Conservation (phyloP, 2,888 invertebrate genomes). For the Zaprionus obscuricornis region DNA sequence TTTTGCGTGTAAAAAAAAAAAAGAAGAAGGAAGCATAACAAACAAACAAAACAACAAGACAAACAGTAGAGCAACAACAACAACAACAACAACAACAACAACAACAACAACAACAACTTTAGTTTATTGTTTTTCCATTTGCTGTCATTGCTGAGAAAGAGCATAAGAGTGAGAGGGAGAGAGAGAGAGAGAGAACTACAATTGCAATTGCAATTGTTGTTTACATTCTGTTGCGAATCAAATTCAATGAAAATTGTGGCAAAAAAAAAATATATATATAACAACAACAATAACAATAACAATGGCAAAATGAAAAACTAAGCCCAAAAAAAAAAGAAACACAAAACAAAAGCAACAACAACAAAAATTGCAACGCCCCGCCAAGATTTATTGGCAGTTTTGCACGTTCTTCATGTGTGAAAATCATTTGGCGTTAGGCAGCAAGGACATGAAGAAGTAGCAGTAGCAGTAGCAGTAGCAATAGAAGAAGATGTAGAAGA, state of each 20-base stretch:
- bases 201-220: constrained; percentile 42
- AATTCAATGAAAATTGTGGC: constrained; percentile 64
- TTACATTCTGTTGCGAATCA: constrained; percentile 45
- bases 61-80: constrained; percentile 5
- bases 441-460: constrained; percentile 8
- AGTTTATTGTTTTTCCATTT: constrained; percentile 76
- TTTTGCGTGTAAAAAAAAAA: no score
- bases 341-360: constrained; percentile 14
- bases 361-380: constrained; percentile 29
- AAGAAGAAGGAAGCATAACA: not conserved
- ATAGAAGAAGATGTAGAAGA: not conserved
- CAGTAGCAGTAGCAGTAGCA: no score
- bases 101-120: constrained; percentile 26
- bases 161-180: no score
- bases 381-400: constrained; percentile 72
- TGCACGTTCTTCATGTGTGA: constrained; percentile 77
- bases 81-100: constrained; percentile 8
- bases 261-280: constrained; percentile 9
- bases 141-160: constrained; percentile 37
- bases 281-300: no score
- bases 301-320: no score
- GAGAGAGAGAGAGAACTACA: no score
- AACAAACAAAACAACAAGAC: constrained; percentile 3
- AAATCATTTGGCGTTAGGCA: constrained; percentile 66
- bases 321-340: no score